phyloP scores from a whole-genome alignment of 2,797 vertebrate genomes.

The Kryptopterus vitreolus region DNA sequence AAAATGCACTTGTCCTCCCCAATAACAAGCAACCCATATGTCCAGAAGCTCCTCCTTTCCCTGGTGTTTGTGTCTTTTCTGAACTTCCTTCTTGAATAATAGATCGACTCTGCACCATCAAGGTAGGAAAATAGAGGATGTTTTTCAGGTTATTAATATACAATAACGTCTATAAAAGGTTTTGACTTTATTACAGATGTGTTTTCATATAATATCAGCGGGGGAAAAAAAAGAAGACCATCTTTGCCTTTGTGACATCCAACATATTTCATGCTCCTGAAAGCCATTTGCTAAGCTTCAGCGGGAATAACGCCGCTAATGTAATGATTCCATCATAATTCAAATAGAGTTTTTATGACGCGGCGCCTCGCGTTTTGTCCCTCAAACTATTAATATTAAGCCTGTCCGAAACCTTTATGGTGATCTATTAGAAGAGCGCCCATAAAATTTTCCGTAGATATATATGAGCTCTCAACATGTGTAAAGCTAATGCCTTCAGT shows the following conservation, averaged over 20 bases:
- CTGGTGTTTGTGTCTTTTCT: not conserved
- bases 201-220: not conserved
- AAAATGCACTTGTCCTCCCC: not conserved
- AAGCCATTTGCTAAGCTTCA: constrained; percentile 32
- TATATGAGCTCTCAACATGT: constrained; percentile 20
- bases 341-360: constrained; percentile 34
- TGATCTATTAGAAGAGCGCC: constrained; percentile 21
- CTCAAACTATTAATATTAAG: constrained; percentile 37
- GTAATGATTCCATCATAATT: constrained; percentile 38
- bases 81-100: not conserved
- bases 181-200: not conserved
- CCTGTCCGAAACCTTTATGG: constrained; percentile 27
- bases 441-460: constrained; percentile 26
- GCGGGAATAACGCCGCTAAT: constrained; percentile 32
- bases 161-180: not conserved
- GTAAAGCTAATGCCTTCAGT: constrained; percentile 17
- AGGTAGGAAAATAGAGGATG: not conserved
- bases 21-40: not conserved
- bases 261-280: constrained; percentile 27
- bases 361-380: constrained; percentile 15
- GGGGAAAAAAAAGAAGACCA: not conserved
- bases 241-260: not conserved
- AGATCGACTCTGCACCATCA: not conserved
- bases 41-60: not conserved
- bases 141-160: not conserved